Base-by-base conservation (phyloP, 2,113 vertebrate species). In the Sylvietta virens region DNA sequence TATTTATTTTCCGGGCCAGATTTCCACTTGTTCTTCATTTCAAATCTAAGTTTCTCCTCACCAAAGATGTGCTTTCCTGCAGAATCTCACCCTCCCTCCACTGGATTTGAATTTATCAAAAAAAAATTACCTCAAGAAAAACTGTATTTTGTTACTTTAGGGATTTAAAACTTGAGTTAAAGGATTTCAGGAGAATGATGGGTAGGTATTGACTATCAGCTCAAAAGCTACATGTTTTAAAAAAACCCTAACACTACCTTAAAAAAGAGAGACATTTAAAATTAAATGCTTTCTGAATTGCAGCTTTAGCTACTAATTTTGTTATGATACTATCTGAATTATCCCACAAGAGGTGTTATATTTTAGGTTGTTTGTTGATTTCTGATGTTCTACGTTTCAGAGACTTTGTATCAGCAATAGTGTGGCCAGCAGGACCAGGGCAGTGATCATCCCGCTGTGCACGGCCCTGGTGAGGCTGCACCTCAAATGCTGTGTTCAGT, bases 1-100 rank as follows among this genome's bases (percentile, higher is more conserved):
- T 39, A 40, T 56, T 81, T 79, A 13, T 88, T 95, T 92, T 86
- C 15, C 45, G 51, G 31, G 8, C 11, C 15, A 70, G 31, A 65
- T 92, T 90, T 94, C 58, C 73, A 58, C 71, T 83, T 64, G 5
- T 12, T 95, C 26, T 77, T 88, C 2, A 24, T 88, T 92, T 91
- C 24, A 74, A 24, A 57, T 73, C 33, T 44, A 67, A 69, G 26
- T 78, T 86, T 83, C 22, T 91, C 44, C 26, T 91, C 42, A 71
- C 6, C 8, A 57, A 58, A 70, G 16, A n/a, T 40, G 14, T 50
- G 8, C 47, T 90, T 85, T 87, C 40, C 37, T 88, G 40, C 5
- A 1, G 9, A 66, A 83, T 86, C 24, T 62, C 21, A 50, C 24
- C 15, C 33, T 86, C 16, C 42, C 19, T 86, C 58, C 0, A 2